Percentiles rank a stretch among this genome's conserved stretches.
These are phyloP conservation scores for Nematopogon swammerdamellus DNA, from an alignment of 2,888 invertebrate species.

Conservation along the genomic window DNA sequence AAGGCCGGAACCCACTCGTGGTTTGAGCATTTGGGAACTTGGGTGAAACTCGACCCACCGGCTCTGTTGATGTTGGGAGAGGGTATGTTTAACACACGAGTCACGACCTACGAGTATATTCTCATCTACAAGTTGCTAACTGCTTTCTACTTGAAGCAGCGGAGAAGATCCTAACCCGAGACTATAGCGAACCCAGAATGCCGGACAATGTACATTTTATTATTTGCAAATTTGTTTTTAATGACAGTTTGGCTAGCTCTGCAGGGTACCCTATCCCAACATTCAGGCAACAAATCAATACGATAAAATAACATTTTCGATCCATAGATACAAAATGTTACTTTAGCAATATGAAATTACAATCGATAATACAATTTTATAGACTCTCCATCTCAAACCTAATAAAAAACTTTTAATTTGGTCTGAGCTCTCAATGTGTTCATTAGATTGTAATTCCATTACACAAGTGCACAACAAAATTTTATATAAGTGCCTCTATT, in stretches of 20 bases:
- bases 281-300: conserved; percentile 73
- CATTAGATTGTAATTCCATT: no score
- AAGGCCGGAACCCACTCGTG: conserved; percentile 62
- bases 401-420: no score
- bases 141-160: no score
- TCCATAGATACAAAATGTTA: background rate
- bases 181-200: no score
- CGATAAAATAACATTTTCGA: conserved; percentile 4
- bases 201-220: no score
- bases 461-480: no score
- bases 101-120: background rate
- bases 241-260: conserved; percentile 21
- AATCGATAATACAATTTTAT: no score
- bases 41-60: conserved; percentile 64
- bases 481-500: no score
- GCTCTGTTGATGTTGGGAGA: conserved; percentile 62
- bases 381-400: no score
- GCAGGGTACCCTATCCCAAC: conserved; percentile 98
- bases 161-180: no score
- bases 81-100: conserved; percentile 22
- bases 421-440: no score
- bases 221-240: no score
- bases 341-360: background rate
- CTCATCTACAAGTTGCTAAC: background rate
- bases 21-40: conserved; percentile 59